These are phyloP conservation scores for Thumatha senex DNA, from an alignment of 2,888 invertebrate genomes.

Conservation along the genomic window DNA sequence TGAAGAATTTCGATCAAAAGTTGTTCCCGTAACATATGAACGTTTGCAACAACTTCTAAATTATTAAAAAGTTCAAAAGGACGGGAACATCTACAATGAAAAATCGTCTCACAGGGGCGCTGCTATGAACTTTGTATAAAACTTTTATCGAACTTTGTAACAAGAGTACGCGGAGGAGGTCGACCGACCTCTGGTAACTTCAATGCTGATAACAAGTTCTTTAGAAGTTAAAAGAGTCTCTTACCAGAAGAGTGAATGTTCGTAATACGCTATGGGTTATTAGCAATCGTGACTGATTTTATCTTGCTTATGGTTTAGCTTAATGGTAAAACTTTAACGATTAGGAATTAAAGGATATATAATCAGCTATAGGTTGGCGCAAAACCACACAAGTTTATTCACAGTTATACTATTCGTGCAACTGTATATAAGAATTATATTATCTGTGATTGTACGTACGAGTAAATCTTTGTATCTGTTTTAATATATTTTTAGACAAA, in stretches of 20 bases:
- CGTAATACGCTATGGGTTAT: constrained; percentile 6
- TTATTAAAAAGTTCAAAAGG: too few species aligned
- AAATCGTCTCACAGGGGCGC: constrained; percentile 14
- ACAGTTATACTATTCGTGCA: too few species aligned
- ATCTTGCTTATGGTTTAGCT: constrained; percentile 4
- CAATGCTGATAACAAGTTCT: constrained; percentile 12
- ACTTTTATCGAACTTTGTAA: constrained; percentile 22
- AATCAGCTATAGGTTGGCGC: not conserved
- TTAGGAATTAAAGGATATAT: not conserved
- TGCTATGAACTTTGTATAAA: constrained; percentile 17
- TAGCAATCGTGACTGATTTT: constrained; percentile 2
- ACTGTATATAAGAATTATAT: too few species aligned
- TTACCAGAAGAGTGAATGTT: constrained; percentile 1
- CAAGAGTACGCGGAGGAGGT: constrained; percentile 11
- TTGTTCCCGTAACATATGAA: too few species aligned
- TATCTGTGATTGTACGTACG: too few species aligned
- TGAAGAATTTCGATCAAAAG: too few species aligned
- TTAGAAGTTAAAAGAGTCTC: constrained; percentile 1
- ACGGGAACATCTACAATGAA: not conserved
- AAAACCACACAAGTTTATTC: not conserved
- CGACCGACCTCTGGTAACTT: not conserved
- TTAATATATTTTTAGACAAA: too few species aligned
- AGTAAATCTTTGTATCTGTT: too few species aligned
- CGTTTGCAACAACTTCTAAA: too few species aligned
- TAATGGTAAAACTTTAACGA: constrained; percentile 4